phyloP scores from a whole-genome alignment of 2,888 invertebrate genomes.

The Bombyx huttoni region DNA sequence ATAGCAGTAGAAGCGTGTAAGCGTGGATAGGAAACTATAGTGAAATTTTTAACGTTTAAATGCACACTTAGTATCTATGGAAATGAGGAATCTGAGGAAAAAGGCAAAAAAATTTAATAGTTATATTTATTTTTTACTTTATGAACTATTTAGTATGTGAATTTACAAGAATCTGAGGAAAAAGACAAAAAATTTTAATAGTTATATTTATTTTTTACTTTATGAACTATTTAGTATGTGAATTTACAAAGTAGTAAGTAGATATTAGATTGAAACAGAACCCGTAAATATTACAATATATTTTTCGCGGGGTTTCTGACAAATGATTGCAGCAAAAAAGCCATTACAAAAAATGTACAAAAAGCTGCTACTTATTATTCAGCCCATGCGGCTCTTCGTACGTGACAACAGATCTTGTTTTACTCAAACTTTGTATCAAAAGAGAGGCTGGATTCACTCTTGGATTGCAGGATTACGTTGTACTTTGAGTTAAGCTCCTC shows the following conservation, averaged over 20 bases:
- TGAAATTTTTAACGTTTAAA: background rate
- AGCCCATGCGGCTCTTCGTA: conserved; percentile 18
- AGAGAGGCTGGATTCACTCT: conserved; percentile 26
- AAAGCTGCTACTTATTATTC: conserved; percentile 20
- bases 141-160: too few species aligned
- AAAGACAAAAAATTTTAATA: too few species aligned
- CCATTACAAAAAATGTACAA: conserved; percentile 3
- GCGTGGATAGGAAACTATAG: background rate
- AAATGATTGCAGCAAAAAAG: conserved; percentile 7
- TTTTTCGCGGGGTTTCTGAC: background rate
- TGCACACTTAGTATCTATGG: too few species aligned
- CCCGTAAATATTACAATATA: background rate
- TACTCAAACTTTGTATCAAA: conserved; percentile 20
- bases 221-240: too few species aligned
- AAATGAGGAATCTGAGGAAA: too few species aligned
- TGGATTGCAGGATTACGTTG: conserved; percentile 33
- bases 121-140: too few species aligned
- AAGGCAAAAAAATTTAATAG: too few species aligned
- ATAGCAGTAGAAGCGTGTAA: conserved; percentile 6
- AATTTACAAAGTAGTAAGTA: too few species aligned
- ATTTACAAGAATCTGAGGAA: too few species aligned
- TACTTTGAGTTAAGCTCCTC: conserved; percentile 26
- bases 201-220: too few species aligned
- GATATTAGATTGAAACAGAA: too few species aligned
- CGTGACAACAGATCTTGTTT: conserved; percentile 26